Percentiles rank a stretch among this genome's conserved stretches.
These are phyloP conservation scores for Hydrozoanthus gracilis DNA, from an alignment of 92 coral and sea anemone genomes.

Conservation along the genomic window DNA sequence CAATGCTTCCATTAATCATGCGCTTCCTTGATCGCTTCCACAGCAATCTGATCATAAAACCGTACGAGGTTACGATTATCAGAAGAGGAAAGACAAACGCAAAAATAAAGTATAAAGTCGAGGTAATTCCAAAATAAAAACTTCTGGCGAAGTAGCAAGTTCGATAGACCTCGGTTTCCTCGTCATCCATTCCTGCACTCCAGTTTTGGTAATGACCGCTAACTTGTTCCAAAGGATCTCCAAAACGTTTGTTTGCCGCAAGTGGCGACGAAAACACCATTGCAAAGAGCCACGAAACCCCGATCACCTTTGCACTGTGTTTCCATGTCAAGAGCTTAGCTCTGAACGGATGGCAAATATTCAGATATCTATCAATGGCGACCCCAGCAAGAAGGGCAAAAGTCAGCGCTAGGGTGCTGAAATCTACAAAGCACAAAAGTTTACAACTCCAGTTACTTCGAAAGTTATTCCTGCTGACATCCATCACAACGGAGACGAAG, in stretches of 20 bases:
- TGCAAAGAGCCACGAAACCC: slow-evolving; percentile 56
- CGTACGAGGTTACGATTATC: slow-evolving; percentile 45
- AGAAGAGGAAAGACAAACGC: slow-evolving; percentile 59
- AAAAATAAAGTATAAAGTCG: slow-evolving; percentile 50
- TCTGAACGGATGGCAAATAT: slow-evolving; percentile 44
- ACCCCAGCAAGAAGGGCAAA: slow-evolving; percentile 35
- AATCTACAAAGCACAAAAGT: slow-evolving; percentile 17
- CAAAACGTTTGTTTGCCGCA: slow-evolving; percentile 34
- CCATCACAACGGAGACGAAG: slow-evolving; percentile 12
- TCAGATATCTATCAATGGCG: slow-evolving; percentile 30
- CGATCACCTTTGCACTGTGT: slow-evolving; percentile 50
- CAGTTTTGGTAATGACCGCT: neutral
- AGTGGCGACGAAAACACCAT: slow-evolving; percentile 49
- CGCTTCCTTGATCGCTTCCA: slow-evolving; percentile 55
- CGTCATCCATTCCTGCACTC: slow-evolving; percentile 1
- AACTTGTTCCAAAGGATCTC: slow-evolving; percentile 25
- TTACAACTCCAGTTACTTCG: slow-evolving; percentile 29
- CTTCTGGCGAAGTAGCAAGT: slow-evolving; percentile 26
- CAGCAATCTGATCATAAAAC: slow-evolving; percentile 44
- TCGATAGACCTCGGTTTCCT: slow-evolving; percentile 17
- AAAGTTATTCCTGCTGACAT: neutral
- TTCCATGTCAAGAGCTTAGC: slow-evolving; percentile 61
- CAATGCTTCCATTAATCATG: slow-evolving; percentile 50
- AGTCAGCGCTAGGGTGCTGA: slow-evolving; percentile 18
- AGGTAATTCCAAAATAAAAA: slow-evolving; percentile 24